Base-by-base conservation (phyloP, 2,797 vertebrate species). In the Echeneis naucrates region DNA sequence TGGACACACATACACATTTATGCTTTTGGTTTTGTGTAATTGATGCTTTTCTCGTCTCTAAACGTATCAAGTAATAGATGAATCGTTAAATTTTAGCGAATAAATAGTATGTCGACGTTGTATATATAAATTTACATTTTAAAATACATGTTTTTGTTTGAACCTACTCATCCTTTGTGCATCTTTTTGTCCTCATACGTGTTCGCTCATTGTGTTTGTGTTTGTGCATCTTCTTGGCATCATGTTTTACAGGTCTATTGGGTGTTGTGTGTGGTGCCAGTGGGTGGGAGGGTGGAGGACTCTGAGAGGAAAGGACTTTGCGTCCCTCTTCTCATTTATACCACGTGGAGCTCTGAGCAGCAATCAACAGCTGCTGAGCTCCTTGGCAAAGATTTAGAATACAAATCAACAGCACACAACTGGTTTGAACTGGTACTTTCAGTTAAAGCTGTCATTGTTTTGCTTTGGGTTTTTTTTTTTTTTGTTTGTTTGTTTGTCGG, bases 241-340 rank as follows among this genome's bases (percentile, higher is more conserved):
- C 38, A 10, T 68, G 47, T 62, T 73, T 7, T 30, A 30, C 56
- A 21, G 2, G 1, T 63, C 59, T 52, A 16, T 55, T 38, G 21
- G 60, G 26, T 30, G 4, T n/a, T 17, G 32, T 60, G 68, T 53
- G 58, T n/a, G 32, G 76, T 80, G 73, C 59, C 60, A 81, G 71
- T 69, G 53, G 23, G 67, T 77, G 71, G 55, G 72, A 67, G 72
- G 70, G 76, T 63, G 72, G 68, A 72, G 73, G 65, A 45, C 68
- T 62, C 51, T 59, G 53, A 78, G 72, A 77, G 59, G 40, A 80
- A 77, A 85, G 84, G 48, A 78, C 79, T 71, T 57, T 70, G 75
- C 80, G 77, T 87, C 82, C 78, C 78, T 71, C 32, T 12, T n/a
- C 83, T 89, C 86, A 91, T 90, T 88, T 90, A 87, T 90, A 85